These are phyloP conservation scores for Lophius piscatorius DNA, from an alignment of 2,113 vertebrate species.

Conservation along the genomic window DNA sequence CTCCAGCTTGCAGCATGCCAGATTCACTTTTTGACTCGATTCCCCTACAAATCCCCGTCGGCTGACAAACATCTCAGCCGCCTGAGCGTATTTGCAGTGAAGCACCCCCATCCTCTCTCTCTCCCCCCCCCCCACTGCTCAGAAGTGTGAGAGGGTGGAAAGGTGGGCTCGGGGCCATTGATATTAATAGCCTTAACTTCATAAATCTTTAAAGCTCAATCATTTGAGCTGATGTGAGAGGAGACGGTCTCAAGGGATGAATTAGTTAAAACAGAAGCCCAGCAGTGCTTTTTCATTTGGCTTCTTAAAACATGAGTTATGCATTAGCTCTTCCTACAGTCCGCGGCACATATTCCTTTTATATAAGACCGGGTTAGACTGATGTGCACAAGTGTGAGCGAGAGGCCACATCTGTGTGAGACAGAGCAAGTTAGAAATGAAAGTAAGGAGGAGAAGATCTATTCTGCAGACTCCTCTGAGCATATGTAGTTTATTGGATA, in stretches of 20 bases:
- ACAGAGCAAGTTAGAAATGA: neutral
- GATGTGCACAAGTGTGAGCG: constrained; percentile 1
- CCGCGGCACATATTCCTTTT: constrained; percentile 32
- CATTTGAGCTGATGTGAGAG: constrained; percentile 48
- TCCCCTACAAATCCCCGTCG: constrained; percentile 1
- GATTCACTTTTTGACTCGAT: constrained; percentile 1
- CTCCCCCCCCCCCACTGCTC: neutral
- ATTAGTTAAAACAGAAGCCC: constrained; percentile 43
- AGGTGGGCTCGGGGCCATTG: constrained; percentile 34
- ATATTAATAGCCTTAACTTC: constrained; percentile 67
- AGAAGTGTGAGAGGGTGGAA: constrained; percentile 25
- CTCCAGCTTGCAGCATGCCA: neutral
- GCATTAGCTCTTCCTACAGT: constrained; percentile 44
- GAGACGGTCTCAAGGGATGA: constrained; percentile 45
- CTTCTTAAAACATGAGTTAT: constrained; percentile 44
- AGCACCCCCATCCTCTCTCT: neutral
- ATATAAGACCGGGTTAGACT: constrained; percentile 14
- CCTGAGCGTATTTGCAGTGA: neutral
- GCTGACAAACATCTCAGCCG: constrained; percentile 13
- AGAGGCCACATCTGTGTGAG: neutral
- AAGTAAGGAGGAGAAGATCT: constrained; percentile 7
- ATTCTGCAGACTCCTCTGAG: constrained; percentile 26
- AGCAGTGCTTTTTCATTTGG: constrained; percentile 1
- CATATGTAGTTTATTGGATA: constrained; percentile 27
- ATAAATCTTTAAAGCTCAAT: constrained; percentile 74